These are phyloP conservation scores for Bovichtus diacanthus DNA, from an alignment of 2,797 vertebrate genomes.

Conservation along the genomic window DNA sequence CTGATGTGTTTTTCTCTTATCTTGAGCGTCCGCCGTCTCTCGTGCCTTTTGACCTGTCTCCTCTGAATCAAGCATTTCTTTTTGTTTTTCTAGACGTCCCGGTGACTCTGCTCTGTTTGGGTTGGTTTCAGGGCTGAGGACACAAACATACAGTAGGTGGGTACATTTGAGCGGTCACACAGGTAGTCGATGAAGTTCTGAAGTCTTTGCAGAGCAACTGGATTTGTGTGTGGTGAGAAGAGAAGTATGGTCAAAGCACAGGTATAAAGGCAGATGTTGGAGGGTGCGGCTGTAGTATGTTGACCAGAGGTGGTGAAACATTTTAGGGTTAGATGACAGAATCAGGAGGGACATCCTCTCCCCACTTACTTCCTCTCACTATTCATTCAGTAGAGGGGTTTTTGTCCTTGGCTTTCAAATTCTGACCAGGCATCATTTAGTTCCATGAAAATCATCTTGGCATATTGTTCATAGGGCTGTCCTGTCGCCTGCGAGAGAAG, in stretches of 20 bases:
- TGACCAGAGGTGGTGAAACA: conserved; percentile 64
- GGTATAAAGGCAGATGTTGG: conserved; percentile 73
- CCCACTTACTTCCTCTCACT: conserved; percentile 37
- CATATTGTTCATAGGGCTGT: conserved; percentile 99
- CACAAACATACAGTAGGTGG: conserved; percentile 57
- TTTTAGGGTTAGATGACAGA: conserved; percentile 45
- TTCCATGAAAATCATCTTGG: conserved; percentile 99
- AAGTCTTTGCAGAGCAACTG: conserved; percentile 26
- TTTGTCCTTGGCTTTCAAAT: conserved; percentile 99
- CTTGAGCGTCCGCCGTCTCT: background rate
- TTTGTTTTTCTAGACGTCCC: conserved; percentile 21
- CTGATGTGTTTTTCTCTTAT: conserved; percentile 50
- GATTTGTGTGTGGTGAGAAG: conserved; percentile 33
- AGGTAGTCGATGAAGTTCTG: conserved; percentile 67
- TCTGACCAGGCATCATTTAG: conserved; percentile 99
- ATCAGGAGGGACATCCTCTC: conserved; percentile 39
- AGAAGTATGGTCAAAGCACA: conserved; percentile 51
- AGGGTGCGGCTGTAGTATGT: conserved; percentile 70
- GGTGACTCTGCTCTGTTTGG: conserved; percentile 49
- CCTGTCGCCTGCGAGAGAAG: conserved; percentile 91
- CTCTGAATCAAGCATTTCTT: conserved; percentile 16
- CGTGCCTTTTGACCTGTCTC: conserved; percentile 4
- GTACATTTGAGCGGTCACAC: conserved; percentile 46
- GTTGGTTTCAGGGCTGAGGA: conserved; percentile 31
- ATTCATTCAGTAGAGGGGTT: conserved; percentile 91